phyloP scores from a whole-genome alignment of 2,113 vertebrate genomes.

The Lipophrys pholis region DNA sequence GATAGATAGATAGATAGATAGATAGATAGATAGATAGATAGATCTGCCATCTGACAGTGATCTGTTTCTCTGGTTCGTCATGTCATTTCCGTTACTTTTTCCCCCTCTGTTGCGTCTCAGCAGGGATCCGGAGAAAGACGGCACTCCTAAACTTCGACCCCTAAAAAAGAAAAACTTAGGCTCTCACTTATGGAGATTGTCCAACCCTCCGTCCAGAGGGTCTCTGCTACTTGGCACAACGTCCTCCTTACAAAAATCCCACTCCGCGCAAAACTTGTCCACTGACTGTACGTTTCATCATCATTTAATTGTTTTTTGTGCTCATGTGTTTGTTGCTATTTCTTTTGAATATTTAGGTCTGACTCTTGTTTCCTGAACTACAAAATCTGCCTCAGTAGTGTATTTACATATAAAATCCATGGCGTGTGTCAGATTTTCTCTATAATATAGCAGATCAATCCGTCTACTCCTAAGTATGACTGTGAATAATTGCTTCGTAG shows the following conservation, averaged over 20 bases:
- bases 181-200: conserved; percentile 76
- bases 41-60: too few relatives aligned
- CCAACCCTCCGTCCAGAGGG: conserved; percentile 65
- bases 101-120: too few relatives aligned
- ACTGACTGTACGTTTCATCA: conserved; percentile 81
- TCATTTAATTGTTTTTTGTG: accelerated
- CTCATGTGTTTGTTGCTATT: neutral
- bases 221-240: conserved; percentile 47
- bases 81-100: too few relatives aligned
- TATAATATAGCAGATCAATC: conserved; percentile 5
- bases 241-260: conserved; percentile 84
- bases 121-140: conserved; percentile 42
- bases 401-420: neutral
- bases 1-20: too few relatives aligned
- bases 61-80: too few relatives aligned
- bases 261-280: conserved; percentile 87
- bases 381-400: neutral
- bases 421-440: neutral
- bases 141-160: conserved; percentile 31
- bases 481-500: neutral
- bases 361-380: neutral
- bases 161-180: conserved; percentile 79
- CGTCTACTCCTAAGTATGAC: neutral
- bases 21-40: too few relatives aligned
- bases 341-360: neutral